Evolutionary conservation across 2,888 invertebrate genomes (phyloP).

Genomic region (Calliopum simillimum): DNA sequence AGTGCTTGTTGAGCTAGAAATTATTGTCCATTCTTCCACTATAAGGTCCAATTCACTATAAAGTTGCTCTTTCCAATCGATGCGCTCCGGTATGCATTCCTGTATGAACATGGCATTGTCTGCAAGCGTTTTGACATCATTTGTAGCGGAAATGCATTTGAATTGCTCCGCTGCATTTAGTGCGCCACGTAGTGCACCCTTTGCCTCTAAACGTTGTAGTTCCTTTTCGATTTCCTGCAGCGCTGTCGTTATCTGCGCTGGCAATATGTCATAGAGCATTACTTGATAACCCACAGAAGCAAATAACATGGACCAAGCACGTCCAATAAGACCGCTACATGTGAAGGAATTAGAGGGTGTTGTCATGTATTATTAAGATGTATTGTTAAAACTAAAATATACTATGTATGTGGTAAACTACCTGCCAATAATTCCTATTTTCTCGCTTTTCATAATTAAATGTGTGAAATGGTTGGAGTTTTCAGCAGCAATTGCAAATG

Average conservation of each 20-base stretch:
- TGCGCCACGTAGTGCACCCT: slow-evolving; percentile 80
- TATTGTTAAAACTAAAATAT: not conserved
- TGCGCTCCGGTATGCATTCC: slow-evolving; percentile 93
- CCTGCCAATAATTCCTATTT: slow-evolving; percentile 84
- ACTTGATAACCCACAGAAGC: slow-evolving; percentile 92
- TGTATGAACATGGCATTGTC: slow-evolving; percentile 84
- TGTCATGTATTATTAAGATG: not conserved
- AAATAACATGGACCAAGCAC: slow-evolving; percentile 97
- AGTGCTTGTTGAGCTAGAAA: slow-evolving; percentile 95
- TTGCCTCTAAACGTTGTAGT: slow-evolving; percentile 76
- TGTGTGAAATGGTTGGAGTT: not conserved
- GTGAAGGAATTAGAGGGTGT: not conserved
- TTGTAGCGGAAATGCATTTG: slow-evolving; percentile 79
- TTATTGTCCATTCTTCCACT: slow-evolving; percentile 78
- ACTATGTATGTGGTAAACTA: slow-evolving; percentile 57
- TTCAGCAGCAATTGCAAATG: not conserved
- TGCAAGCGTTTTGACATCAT: slow-evolving; percentile 77
- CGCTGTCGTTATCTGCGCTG: slow-evolving; percentile 79
- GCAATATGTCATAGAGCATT: slow-evolving; percentile 85
- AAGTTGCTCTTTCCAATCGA: slow-evolving; percentile 85
- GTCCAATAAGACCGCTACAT: slow-evolving; percentile 90
- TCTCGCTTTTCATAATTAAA: slow-evolving; percentile 70
- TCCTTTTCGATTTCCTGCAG: slow-evolving; percentile 80
- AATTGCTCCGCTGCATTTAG: slow-evolving; percentile 81
- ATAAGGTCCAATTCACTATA: slow-evolving; percentile 83